Conservation (phyloP, 2,113 vertebrate genomes). For the Cathartes aura region DNA sequence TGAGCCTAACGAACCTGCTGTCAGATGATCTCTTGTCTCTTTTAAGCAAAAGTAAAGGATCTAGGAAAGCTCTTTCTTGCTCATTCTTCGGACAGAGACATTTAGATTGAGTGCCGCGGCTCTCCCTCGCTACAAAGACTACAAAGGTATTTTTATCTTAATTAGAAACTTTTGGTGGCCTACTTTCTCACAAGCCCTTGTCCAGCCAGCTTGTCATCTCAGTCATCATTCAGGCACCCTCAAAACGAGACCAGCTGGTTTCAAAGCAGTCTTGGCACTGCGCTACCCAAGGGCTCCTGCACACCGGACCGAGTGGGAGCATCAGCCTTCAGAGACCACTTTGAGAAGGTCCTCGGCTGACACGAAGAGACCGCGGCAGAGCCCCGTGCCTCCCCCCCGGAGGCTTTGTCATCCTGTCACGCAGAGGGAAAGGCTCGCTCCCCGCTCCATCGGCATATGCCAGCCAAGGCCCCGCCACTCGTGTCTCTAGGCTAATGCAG, state of each 20-base stretch:
- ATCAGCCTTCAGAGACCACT: not conserved
- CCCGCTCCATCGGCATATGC: not conserved
- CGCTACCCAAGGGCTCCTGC: not conserved
- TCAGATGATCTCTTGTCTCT: constrained; percentile 10
- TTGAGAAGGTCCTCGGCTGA: not conserved
- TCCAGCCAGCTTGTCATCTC: constrained; percentile 10
- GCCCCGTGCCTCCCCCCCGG: not conserved
- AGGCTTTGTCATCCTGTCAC: not conserved
- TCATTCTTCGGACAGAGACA: constrained; percentile 6
- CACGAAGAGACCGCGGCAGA: not conserved
- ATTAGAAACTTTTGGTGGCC: constrained; percentile 44
- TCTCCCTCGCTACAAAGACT: not conserved
- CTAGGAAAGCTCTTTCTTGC: constrained; percentile 10
- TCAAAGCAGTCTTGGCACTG: not conserved
- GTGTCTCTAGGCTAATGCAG: not conserved
- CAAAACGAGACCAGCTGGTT: not conserved
- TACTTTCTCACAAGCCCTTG: not conserved
- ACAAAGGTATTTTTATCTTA: constrained; percentile 43
- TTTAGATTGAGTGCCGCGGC: not conserved
- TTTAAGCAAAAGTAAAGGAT: constrained; percentile 26
- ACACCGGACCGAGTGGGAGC: not conserved
- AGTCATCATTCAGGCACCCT: not conserved
- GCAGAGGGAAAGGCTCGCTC: rapidly evolving
- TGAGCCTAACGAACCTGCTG: not conserved
- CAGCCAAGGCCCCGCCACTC: not conserved